Evolutionary conservation across 2,113 vertebrate species (phyloP).

Genomic region (Pantherophis guttatus): DNA sequence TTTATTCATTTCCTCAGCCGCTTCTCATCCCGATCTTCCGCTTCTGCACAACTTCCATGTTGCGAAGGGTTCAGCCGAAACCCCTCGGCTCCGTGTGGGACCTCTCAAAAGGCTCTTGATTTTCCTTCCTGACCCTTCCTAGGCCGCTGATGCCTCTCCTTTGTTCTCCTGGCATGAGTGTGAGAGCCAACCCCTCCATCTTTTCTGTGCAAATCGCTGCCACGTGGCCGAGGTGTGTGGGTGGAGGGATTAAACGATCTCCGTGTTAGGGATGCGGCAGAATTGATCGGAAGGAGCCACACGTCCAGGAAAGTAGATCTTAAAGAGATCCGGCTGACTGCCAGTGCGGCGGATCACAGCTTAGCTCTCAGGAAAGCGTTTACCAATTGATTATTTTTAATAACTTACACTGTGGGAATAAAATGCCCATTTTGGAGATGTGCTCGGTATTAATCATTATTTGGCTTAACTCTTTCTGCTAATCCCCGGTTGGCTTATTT

Average conservation of each 20-base stretch:
- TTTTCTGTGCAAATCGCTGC: background rate
- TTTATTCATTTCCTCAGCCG: background rate
- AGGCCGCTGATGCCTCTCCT: too few species aligned
- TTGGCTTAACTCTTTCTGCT: background rate
- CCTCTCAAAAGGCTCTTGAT: background rate
- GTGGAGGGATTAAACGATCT: background rate
- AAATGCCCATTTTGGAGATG: background rate
- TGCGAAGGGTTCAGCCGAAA: background rate
- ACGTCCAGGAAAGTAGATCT: background rate
- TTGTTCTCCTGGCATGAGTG: background rate
- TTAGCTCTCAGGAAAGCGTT: background rate
- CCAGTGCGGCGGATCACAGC: too few species aligned
- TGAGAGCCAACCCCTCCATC: background rate
- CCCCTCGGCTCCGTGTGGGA: background rate
- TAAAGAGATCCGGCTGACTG: background rate
- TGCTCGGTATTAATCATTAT: background rate
- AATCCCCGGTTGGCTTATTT: background rate
- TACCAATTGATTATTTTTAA: background rate
- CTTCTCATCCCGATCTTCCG: background rate
- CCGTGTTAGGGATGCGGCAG: background rate
- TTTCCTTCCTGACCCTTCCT: background rate
- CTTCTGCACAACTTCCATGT: fast-evolving
- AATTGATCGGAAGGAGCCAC: background rate
- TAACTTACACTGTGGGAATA: background rate
- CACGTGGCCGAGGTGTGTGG: background rate